Evolutionary conservation across 2,797 vertebrate species (phyloP).

Genomic region (Crenuchus spilurus): DNA sequence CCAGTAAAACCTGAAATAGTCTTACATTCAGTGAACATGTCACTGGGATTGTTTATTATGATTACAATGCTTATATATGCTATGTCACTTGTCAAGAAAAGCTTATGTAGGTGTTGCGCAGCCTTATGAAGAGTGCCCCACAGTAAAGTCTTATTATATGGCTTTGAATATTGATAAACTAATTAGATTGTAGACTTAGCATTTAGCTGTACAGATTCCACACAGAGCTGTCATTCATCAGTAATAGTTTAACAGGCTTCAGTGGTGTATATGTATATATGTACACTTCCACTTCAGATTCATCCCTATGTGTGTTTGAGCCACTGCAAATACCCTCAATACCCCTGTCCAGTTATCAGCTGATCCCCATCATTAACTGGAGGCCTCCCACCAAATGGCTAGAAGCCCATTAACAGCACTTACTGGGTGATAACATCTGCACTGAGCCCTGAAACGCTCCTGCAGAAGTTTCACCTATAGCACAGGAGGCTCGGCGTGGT

Average conservation of each 20-base stretch:
- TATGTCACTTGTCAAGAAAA: too few species aligned
- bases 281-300: not conserved
- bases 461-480: slow-evolving; percentile 74
- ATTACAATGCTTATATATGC: too few species aligned
- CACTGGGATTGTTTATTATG: too few species aligned
- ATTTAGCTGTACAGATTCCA: not conserved
- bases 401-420: slow-evolving; percentile 81
- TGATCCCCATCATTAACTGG: slow-evolving; percentile 78
- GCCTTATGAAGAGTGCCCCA: too few species aligned
- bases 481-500: slow-evolving; percentile 68
- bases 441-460: slow-evolving; percentile 77
- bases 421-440: slow-evolving; percentile 78
- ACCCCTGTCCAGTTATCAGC: slow-evolving; percentile 68
- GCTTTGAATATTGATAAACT: too few species aligned
- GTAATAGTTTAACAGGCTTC: not conserved
- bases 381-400: slow-evolving; percentile 80
- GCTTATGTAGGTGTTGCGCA: too few species aligned
- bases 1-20: too few species aligned
- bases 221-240: not conserved
- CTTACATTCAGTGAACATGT: too few species aligned
- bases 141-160: too few species aligned
- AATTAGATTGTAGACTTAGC: too few species aligned
- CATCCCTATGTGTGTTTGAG: slow-evolving; percentile 60
- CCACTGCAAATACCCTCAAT: slow-evolving; percentile 37
- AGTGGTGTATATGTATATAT: not conserved